Evolutionary conservation across 2,888 invertebrate species (phyloP), one percentile per base, ranked within the genome.

Genomic region (Heteromyza rotundicornis): DNA sequence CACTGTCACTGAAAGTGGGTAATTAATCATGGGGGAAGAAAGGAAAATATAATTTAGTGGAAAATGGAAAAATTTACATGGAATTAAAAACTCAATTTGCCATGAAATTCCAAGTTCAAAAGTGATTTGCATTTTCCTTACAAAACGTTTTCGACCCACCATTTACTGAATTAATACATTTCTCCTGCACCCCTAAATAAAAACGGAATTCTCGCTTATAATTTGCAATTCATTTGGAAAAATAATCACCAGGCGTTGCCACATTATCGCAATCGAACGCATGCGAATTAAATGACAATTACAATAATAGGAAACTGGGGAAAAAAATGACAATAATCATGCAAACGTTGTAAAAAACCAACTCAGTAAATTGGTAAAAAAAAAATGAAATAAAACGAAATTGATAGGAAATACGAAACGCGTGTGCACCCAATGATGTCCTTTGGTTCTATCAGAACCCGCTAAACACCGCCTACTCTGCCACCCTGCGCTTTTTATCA

Each of bases 51-150:
- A 3, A 12, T 40, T 40, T n/a, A n/a, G n/a, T n/a, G n/a, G 40
- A 12, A 16, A 49, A 57, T 10, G 3, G 35, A n/a, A 16, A 22
- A 65, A 69, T 74, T 74, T 69, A 68, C 64, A 70, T 70, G 70
- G 52, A 64, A 63, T 66, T 67, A 54, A 32, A 65, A 69, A 70
- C 67, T 65, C 73, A 75, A 73, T 74, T 73, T 71, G 64, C 60
- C 73, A 63, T 71, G 66, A 72, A 74, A 76, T 68, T 64, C 68
- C 27, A 57, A n/a, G n/a, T n/a, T n/a, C n/a, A n/a, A 54, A 64
- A 7, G 65, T 73, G 70, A 75, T 73, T 73, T 73, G 72, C 75
- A 74, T 72, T 68, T 71, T 47, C 14, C n/a, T n/a, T n/a, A n/a
- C n/a, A n/a, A n/a, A n/a, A n/a, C n/a, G n/a, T n/a, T n/a, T n/a